Percentiles rank a stretch among this genome's conserved stretches.
Conservation (phyloP, 2,888 invertebrate species). For the Sinhomidia bicolor region DNA sequence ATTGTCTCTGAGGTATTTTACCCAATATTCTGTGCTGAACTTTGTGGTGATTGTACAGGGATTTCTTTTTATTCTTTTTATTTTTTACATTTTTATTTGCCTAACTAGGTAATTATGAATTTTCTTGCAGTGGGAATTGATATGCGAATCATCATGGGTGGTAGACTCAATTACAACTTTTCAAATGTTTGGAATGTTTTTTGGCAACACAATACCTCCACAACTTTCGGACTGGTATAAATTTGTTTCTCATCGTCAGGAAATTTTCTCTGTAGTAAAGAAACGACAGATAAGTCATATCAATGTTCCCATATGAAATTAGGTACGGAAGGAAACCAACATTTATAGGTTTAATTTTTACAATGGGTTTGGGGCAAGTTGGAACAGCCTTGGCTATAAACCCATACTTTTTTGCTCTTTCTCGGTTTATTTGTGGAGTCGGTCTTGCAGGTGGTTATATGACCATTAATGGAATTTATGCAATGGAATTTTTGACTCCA, state of each 20-base stretch:
- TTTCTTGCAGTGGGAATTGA: slow-evolving; percentile 73
- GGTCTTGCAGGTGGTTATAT: slow-evolving; percentile 76
- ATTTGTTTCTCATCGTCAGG: background rate
- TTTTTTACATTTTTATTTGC: too few species aligned
- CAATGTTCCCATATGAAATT: background rate
- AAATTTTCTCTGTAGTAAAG: background rate
- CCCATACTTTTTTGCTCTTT: slow-evolving; percentile 73
- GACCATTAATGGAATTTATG: slow-evolving; percentile 75
- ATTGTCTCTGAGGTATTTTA: slow-evolving; percentile 76
- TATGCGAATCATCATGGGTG: slow-evolving; percentile 77
- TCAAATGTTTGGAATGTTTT: slow-evolving; percentile 79
- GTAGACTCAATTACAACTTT: slow-evolving; percentile 74
- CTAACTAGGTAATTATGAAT: background rate
- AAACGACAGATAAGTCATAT: background rate
- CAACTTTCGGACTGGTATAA: slow-evolving; percentile 76
- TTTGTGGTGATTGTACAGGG: too few species aligned
- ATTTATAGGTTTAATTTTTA: slow-evolving; percentile 73
- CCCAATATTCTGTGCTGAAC: background rate
- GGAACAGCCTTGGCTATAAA: slow-evolving; percentile 73
- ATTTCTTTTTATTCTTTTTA: too few species aligned
- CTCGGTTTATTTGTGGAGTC: slow-evolving; percentile 74
- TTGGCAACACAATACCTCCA: slow-evolving; percentile 76
- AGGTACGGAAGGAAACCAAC: slow-evolving; percentile 77
- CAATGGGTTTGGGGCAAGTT: slow-evolving; percentile 73
- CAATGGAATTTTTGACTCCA: slow-evolving; percentile 79